phyloP scores from a whole-genome alignment of 2,797 vertebrate species.

The Cuculus canorus region DNA sequence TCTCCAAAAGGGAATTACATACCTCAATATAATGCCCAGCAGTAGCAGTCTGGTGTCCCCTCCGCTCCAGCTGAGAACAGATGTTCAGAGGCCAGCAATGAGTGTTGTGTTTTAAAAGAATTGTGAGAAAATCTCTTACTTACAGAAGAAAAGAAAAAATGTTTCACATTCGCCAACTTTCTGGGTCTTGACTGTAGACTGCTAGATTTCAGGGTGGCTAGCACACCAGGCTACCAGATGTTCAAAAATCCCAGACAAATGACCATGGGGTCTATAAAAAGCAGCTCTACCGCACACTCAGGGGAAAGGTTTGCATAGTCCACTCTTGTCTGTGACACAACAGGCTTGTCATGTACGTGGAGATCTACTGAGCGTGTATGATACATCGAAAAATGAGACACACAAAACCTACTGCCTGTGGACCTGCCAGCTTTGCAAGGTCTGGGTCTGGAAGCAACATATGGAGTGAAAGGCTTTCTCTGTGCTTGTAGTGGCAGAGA shows the following conservation, averaged over 20 bases:
- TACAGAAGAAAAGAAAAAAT: not conserved
- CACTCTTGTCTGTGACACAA: not conserved
- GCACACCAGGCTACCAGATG: not conserved
- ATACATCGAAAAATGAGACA: constrained; percentile 27
- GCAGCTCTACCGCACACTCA: not conserved
- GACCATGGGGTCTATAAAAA: not conserved
- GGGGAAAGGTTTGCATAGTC: not conserved
- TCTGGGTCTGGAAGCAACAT: constrained; percentile 38
- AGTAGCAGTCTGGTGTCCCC: not conserved
- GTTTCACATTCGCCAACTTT: not conserved
- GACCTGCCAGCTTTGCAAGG: constrained; percentile 52
- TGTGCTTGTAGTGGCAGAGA: not conserved
- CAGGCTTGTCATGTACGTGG: not conserved
- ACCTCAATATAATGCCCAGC: not conserved
- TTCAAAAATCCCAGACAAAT: constrained; percentile 26
- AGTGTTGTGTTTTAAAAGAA: not conserved
- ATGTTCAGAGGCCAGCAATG: not conserved
- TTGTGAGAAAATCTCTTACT: constrained; percentile 4
- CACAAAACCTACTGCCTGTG: constrained; percentile 17
- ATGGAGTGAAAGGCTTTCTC: not conserved
- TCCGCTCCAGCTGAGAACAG: constrained; percentile 37
- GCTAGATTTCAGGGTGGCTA: not conserved
- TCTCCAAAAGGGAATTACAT: not conserved
- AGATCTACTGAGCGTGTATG: not conserved
- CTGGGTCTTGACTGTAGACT: not conserved